Percentiles rank a stretch among this genome's conserved stretches.
Conservation (phyloP, 2,888 invertebrate species). For the Dicyrtomina minuta region DNA sequence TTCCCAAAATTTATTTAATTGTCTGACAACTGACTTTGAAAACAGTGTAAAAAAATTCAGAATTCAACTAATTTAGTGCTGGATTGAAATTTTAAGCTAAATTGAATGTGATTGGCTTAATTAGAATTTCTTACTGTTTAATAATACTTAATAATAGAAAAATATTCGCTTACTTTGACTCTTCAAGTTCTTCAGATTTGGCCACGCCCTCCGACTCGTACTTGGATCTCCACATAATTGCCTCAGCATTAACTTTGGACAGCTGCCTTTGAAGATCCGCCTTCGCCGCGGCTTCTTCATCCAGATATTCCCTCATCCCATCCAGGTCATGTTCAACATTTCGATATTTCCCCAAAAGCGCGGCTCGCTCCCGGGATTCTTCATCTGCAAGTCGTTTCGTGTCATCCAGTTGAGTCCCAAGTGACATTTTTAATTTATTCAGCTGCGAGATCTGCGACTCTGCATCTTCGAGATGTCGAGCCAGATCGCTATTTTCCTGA, state of each 20-base stretch:
- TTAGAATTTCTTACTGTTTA: too few relatives aligned
- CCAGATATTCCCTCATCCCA: slow-evolving; percentile 97
- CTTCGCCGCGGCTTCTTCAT: slow-evolving; percentile 98
- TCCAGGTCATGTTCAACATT: slow-evolving; percentile 99
- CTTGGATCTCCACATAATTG: slow-evolving; percentile 96
- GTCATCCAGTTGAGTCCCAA: slow-evolving; percentile 95
- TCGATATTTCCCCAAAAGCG: slow-evolving; percentile 95
- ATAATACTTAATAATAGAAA: too few relatives aligned
- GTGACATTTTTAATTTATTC: slow-evolving; percentile 93
- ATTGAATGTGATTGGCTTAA: too few relatives aligned
- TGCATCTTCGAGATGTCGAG: slow-evolving; percentile 96
- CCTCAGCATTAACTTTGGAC: slow-evolving; percentile 95
- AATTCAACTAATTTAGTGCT: too few relatives aligned
- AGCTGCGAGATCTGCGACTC: slow-evolving; percentile 96
- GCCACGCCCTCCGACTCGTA: slow-evolving; percentile 98
- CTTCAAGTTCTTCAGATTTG: slow-evolving; percentile 89
- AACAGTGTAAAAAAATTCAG: too few relatives aligned
- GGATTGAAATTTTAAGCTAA: too few relatives aligned
- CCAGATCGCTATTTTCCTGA: slow-evolving; percentile 94
- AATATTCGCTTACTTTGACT: slow-evolving; percentile 70
- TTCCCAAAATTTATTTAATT: too few relatives aligned
- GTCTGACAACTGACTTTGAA: too few relatives aligned
- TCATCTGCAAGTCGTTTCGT: slow-evolving; percentile 97
- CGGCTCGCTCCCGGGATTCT: slow-evolving; percentile 90
- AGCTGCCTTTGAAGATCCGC: slow-evolving; percentile 98